phyloP scores from a whole-genome alignment of 2,113 vertebrate genomes.

The Neodon shergylaensis region DNA sequence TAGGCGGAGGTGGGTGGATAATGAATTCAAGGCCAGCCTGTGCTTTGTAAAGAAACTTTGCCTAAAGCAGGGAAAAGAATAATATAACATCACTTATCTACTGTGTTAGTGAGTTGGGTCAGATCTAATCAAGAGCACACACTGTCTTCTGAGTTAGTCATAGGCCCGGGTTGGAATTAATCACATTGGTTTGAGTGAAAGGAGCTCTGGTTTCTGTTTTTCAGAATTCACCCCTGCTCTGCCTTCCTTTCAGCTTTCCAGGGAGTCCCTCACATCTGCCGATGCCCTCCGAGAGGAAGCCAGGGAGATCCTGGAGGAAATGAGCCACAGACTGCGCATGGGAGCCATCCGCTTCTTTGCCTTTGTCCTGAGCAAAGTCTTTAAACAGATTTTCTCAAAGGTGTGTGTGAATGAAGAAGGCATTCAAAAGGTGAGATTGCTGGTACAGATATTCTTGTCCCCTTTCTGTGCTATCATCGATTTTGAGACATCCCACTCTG shows the following conservation, averaged over 20 bases:
- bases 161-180: not conserved
- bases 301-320: constrained; percentile 94
- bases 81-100: not conserved
- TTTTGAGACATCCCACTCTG: not conserved
- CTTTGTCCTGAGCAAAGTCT: constrained; percentile 93
- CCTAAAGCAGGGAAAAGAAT: not conserved
- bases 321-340: constrained; percentile 94
- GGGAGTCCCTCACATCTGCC: constrained; percentile 86
- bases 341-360: constrained; percentile 95
- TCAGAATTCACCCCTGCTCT: constrained; percentile 2
- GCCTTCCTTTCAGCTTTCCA: constrained; percentile 88
- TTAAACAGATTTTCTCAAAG: constrained; percentile 94
- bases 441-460: not conserved
- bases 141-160: not conserved
- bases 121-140: not conserved
- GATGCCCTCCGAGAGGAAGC: constrained; percentile 91
- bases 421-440: constrained; percentile 93
- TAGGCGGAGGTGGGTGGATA: not conserved
- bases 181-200: not conserved
- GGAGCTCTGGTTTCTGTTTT: not conserved
- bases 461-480: not conserved
- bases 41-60: not conserved
- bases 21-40: not conserved
- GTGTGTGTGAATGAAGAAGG: constrained; percentile 97
- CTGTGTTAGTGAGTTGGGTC: not conserved